Conservation (phyloP, 1,140 invertebrate genomes). For the Berghia stephanieae region DNA sequence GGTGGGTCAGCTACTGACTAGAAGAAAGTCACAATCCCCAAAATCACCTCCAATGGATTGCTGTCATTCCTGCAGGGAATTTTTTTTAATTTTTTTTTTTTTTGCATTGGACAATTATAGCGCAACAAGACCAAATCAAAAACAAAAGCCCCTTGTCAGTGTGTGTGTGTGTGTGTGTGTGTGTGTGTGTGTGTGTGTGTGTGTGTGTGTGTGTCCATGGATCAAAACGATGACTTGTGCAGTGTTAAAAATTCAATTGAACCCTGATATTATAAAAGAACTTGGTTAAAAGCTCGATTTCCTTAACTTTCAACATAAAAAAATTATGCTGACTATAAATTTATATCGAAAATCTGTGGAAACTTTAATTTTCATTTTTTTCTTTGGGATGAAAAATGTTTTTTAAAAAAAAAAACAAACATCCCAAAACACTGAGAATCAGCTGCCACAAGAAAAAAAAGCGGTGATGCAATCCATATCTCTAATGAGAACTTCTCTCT, state of each 20-base stretch:
- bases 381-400: not conserved
- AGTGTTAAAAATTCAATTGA: not conserved
- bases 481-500: too few species aligned
- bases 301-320: not conserved
- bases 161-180: not conserved
- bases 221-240: not conserved
- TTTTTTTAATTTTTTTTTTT: too few species aligned
- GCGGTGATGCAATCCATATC: too few species aligned
- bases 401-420: too few species aligned
- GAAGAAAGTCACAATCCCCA: not conserved
- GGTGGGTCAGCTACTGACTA: not conserved
- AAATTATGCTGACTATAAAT: not conserved
- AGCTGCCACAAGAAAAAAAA: too few species aligned
- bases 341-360: not conserved
- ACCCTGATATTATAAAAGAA: not conserved
- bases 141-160: not conserved
- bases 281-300: not conserved
- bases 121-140: not conserved
- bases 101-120: too few species aligned
- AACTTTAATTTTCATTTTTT: not conserved
- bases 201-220: conserved; percentile 4
- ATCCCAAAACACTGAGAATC: too few species aligned
- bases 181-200: conserved; percentile 19
- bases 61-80: too few species aligned
- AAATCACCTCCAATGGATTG: not conserved